These are phyloP conservation scores for Eilema caniola DNA, from an alignment of 2,888 invertebrate species.

Conservation along the genomic window DNA sequence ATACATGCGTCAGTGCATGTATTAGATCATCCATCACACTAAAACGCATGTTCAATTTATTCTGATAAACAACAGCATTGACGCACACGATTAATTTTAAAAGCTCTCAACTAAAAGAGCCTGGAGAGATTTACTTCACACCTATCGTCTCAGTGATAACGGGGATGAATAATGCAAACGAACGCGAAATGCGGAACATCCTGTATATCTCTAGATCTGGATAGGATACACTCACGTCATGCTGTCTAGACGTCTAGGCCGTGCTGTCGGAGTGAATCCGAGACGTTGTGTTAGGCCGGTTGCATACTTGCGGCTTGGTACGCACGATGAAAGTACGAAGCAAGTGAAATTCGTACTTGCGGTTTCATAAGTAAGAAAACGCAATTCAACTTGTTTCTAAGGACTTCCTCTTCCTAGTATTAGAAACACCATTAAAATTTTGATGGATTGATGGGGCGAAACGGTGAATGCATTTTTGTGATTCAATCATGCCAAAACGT, in stretches of 20 bases:
- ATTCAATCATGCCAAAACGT: not conserved
- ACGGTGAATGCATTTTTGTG: not conserved
- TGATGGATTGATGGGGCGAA: not conserved
- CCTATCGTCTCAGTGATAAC: conserved; percentile 10
- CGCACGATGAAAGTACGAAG: not conserved
- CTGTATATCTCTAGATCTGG: conserved; percentile 12
- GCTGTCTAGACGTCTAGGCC: conserved; percentile 42
- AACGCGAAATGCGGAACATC: conserved; percentile 23
- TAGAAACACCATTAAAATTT: not conserved
- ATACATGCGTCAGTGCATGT: not conserved
- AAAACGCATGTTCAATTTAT: not conserved
- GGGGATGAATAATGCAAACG: conserved; percentile 18
- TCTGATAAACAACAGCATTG: not conserved
- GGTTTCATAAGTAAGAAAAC: not conserved
- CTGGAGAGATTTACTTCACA: conserved; percentile 10
- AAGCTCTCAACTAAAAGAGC: not conserved
- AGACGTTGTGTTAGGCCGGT: conserved; percentile 10
- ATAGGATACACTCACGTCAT: conserved; percentile 27
- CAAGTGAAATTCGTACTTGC: no score
- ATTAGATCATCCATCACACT: not conserved
- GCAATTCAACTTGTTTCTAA: not conserved
- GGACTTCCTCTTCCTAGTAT: not conserved
- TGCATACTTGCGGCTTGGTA: not conserved
- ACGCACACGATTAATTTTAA: not conserved
- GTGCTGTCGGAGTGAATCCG: conserved; percentile 24